Evolutionary conservation across 1,140 invertebrate genomes (phyloP), one percentile per base, ranked within the genome.

Genomic region (Drosophila setifemur): DNA sequence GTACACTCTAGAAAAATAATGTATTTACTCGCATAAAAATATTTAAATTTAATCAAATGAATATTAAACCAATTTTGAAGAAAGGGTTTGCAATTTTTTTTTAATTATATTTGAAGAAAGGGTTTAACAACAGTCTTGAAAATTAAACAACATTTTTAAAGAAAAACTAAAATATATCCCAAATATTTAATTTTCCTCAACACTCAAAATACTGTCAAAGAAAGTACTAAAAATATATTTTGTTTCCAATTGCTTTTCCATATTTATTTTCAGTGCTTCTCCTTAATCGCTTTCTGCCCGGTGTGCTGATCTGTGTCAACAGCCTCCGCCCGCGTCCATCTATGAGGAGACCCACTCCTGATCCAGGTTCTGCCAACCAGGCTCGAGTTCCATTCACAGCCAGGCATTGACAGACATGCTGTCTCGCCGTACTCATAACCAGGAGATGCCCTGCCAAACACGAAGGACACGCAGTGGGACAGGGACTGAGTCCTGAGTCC

Each of bases 291-390:
- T 87, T 73, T 35, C 33, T 82, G 76, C 63, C 71, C 55, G 67
- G 60, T 74, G 81, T 66, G 74, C 67, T 29, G 77, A 68, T 55
- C 74, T 83, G 79, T 85, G 78, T 82, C 78, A 82, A 82, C 78
- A 82, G 29, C 25, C 25, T 31, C 11, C 11, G 14, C 14, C 37
- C 33, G 21, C 21, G 23, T 40, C 26, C 48, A 4, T 26, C 23
- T 29, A 12, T 26, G 19, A 16, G 12, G 25, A 19, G 40, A 26
- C 48, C 53, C 42, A 43, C 19, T 31, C 53, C n/a, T n/a, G n/a
- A n/a, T n/a, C n/a, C n/a, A n/a, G n/a, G n/a, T 11, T 11, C 9
- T 4, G 9, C 45, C 29, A 35, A 14, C 37, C 12, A 53, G 29
- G 28, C 43, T 57, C 40, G 37, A 2, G 7, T 42, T 60, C 35